phyloP scores from a whole-genome alignment of 2,888 invertebrate species.

The Andrena bucephala region DNA sequence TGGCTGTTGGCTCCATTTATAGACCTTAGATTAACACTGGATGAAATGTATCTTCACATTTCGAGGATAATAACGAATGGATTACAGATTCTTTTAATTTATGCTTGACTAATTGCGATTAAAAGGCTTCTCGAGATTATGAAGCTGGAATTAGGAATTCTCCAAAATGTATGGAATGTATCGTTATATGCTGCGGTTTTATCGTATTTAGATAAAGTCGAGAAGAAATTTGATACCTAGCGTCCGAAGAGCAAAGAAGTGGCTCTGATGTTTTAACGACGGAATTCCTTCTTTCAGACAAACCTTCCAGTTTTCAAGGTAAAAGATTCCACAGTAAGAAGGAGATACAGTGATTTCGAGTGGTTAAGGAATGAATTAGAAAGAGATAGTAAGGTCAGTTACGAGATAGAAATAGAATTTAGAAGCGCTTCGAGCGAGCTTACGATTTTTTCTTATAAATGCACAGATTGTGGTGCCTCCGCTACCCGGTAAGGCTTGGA shows the following conservation, averaged over 20 bases:
- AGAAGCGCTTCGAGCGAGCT: no score
- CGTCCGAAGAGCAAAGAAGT: no score
- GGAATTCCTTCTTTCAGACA: constrained; percentile 90
- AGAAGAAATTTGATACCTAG: no score
- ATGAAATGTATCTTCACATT: constrained; percentile 9
- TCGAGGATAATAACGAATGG: neutral
- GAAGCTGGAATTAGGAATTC: no score
- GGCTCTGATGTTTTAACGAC: no score
- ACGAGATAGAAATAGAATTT: neutral
- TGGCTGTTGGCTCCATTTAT: constrained; percentile 17
- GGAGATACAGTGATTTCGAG: constrained; percentile 99
- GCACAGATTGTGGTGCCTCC: constrained; percentile 98
- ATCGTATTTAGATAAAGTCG: no score
- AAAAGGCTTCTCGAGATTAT: neutral
- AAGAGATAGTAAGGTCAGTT: constrained; percentile 97
- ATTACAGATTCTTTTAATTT: neutral
- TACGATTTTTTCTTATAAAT: neutral
- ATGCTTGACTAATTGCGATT: neutral
- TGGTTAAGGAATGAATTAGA: constrained; percentile 99
- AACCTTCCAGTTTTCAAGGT: constrained; percentile 99
- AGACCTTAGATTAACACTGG: constrained; percentile 22
- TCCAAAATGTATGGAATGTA: no score
- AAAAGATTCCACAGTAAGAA: constrained; percentile 98
- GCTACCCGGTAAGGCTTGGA: constrained; percentile 99
- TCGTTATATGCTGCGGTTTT: no score